These are phyloP conservation scores for Caenorhabditis latens DNA, from an alignment of 1,140 invertebrate genomes.

Conservation along the genomic window DNA sequence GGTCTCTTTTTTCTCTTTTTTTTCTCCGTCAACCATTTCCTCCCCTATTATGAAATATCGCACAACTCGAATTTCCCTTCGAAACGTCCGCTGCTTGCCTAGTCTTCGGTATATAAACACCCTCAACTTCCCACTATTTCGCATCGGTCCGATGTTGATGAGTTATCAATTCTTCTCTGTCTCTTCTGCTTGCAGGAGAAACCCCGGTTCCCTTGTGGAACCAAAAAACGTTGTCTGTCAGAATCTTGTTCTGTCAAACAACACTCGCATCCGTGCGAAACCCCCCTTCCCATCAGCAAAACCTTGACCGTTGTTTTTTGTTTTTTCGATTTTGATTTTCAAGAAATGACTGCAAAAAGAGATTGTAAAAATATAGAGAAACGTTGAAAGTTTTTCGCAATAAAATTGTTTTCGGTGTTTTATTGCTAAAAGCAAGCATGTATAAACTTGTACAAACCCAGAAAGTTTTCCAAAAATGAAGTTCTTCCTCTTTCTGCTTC, in stretches of 20 bases:
- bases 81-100: neutral
- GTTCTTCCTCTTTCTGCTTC: too few relatives aligned
- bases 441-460: too few relatives aligned
- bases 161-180: neutral
- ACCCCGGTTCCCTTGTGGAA: neutral
- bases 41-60: neutral
- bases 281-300: neutral
- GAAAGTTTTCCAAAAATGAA: too few relatives aligned
- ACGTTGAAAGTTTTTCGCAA: too few relatives aligned
- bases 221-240: neutral
- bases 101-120: neutral
- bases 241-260: neutral
- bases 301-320: neutral
- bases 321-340: neutral
- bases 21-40: neutral
- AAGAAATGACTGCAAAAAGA: neutral
- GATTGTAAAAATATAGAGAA: too few relatives aligned
- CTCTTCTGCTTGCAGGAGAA: neutral
- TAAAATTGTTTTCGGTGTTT: too few relatives aligned
- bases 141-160: slow-evolving; percentile 20
- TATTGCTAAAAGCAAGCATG: too few relatives aligned
- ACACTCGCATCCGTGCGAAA: neutral
- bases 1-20: too few relatives aligned
- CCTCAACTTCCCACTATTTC: slow-evolving; percentile 12
- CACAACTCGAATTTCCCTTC: neutral